Percentiles rank a stretch among this genome's conserved stretches.
Conservation (phyloP, 64 coral and sea anemone genomes). For the Astreopora myriophthalma region DNA sequence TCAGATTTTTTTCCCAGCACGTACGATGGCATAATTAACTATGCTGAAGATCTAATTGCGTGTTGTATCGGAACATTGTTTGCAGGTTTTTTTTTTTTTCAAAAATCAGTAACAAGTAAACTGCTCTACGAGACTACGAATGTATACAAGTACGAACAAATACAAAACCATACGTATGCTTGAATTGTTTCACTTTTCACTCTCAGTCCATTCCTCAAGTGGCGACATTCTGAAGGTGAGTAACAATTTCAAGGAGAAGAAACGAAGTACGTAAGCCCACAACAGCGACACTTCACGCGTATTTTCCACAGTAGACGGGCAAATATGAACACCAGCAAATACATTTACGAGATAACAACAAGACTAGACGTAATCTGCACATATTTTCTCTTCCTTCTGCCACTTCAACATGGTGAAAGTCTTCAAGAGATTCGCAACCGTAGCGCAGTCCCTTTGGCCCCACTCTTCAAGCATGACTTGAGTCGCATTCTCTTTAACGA, state of each 20-base stretch:
- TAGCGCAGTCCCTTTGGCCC: slow-evolving; percentile 31
- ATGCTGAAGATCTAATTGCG: too few relatives aligned
- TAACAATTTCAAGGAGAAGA: background rate
- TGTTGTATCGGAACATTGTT: too few relatives aligned
- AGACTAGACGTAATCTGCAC: slow-evolving; percentile 23
- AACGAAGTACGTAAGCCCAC: background rate
- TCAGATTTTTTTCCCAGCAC: too few relatives aligned
- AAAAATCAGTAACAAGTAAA: background rate
- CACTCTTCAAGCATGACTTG: slow-evolving; percentile 41
- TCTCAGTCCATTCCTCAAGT: too few relatives aligned
- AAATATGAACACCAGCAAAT: background rate
- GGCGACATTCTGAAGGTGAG: background rate
- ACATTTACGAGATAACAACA: background rate
- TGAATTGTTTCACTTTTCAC: too few relatives aligned
- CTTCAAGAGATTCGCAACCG: background rate
- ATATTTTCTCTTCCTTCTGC: background rate
- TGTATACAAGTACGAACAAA: background rate
- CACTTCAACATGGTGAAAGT: slow-evolving; percentile 31
- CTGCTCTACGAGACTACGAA: background rate
- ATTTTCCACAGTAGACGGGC: background rate
- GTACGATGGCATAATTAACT: too few relatives aligned
- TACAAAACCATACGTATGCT: too few relatives aligned
- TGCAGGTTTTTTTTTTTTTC: background rate
- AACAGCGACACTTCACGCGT: too few relatives aligned
- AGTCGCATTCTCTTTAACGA: slow-evolving; percentile 13